A percentile compares a stretch with the other conserved stretches of the same genome.
phyloP scores from a whole-genome alignment of 1,140 invertebrate species.

The Archivesica marissinica region DNA sequence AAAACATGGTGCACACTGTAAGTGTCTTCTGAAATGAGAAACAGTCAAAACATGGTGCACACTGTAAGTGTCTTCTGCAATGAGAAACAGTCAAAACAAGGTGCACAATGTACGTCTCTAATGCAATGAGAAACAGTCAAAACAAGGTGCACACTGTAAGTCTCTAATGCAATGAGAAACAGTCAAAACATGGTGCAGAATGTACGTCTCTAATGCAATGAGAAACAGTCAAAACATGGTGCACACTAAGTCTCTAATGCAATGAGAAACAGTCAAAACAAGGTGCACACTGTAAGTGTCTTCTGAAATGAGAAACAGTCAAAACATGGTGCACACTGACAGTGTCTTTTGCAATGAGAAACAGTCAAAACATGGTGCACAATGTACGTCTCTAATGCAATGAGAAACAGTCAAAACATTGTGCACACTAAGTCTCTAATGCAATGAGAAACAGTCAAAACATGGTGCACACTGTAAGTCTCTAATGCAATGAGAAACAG shows the following conservation, averaged over 20 bases:
- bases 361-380: background rate
- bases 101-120: background rate
- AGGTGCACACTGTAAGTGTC: background rate
- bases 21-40: background rate
- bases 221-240: too few relatives aligned
- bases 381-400: background rate
- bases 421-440: too few relatives aligned
- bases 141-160: background rate
- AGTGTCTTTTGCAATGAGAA: background rate
- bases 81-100: background rate
- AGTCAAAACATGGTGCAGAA: too few relatives aligned
- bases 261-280: too few relatives aligned
- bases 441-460: too few relatives aligned
- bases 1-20: background rate
- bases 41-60: background rate
- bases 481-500: too few relatives aligned
- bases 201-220: too few relatives aligned
- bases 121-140: background rate
- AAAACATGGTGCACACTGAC: background rate
- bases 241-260: too few relatives aligned
- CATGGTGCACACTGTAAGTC: too few relatives aligned
- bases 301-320: background rate
- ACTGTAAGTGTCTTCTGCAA: background rate
- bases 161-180: background rate
- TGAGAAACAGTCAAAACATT: background rate